These are phyloP conservation scores for Pilophorus perplexus DNA, from an alignment of 2,888 invertebrate genomes.

Conservation along the genomic window DNA sequence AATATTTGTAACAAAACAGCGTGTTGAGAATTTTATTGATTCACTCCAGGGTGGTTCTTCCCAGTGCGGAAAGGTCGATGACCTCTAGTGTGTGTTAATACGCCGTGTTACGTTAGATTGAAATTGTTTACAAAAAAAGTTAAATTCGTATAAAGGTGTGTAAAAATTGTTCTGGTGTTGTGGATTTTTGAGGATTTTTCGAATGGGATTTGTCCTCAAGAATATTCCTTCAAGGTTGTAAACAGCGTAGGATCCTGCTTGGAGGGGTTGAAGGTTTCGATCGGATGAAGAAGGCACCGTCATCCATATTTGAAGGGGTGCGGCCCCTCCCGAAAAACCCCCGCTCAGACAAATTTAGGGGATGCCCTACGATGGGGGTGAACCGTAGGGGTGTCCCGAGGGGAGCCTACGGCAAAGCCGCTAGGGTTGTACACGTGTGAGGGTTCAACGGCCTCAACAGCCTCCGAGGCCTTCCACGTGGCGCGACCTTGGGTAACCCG, in stretches of 20 bases:
- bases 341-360: slow-evolving; percentile 7
- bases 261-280: slow-evolving; percentile 32
- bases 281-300: slow-evolving; percentile 20
- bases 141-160: too few relatives aligned
- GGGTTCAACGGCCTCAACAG: slow-evolving; percentile 38
- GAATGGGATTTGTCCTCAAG: too few relatives aligned
- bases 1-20: too few relatives aligned
- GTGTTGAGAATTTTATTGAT: too few relatives aligned
- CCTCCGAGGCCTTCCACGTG: slow-evolving; percentile 42
- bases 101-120: too few relatives aligned
- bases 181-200: background rate
- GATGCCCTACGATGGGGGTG: too few relatives aligned
- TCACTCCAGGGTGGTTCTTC: too few relatives aligned
- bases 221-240: slow-evolving; percentile 9
- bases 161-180: background rate
- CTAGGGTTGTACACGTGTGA: slow-evolving; percentile 43
- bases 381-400: too few relatives aligned
- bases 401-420: slow-evolving; percentile 43
- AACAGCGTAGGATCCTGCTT: slow-evolving; percentile 11
- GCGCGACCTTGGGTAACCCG: slow-evolving; percentile 45
- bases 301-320: slow-evolving; percentile 38
- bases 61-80: too few relatives aligned
- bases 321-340: slow-evolving; percentile 23
- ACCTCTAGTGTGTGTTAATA: too few relatives aligned
- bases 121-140: too few relatives aligned